Evolutionary conservation across 2,797 vertebrate species (phyloP).

Genomic region (Natrix natrix): DNA sequence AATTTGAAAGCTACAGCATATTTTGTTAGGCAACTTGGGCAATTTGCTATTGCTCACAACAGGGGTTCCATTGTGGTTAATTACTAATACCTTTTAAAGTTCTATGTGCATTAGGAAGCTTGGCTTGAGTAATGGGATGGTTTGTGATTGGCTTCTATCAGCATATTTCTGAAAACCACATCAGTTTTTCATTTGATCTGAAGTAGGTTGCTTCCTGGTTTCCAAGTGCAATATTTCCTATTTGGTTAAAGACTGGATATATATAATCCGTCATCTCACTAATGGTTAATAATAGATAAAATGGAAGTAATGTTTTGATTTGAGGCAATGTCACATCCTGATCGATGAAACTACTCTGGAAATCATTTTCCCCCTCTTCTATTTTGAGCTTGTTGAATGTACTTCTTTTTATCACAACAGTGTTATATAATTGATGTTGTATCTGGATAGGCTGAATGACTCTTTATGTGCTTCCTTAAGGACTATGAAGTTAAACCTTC

Average conservation of each 20-base stretch:
- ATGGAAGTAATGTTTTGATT: neutral
- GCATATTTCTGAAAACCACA: neutral
- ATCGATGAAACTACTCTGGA: neutral
- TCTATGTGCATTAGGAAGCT: neutral
- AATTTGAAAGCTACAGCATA: neutral
- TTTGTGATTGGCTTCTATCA: neutral
- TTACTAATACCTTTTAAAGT: neutral
- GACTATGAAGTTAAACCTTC: neutral
- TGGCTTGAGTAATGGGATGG: neutral
- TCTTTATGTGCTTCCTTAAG: neutral
- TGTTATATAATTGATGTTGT: neutral
- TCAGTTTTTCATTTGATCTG: slow-evolving; percentile 10
- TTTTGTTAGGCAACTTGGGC: neutral
- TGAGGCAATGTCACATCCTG: neutral
- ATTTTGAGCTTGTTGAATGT: neutral
- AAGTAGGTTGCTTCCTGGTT: slow-evolving; percentile 9
- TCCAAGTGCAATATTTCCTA: neutral
- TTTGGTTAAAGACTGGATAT: neutral
- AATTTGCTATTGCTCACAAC: neutral
- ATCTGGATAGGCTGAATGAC: neutral
- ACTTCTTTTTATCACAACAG: neutral
- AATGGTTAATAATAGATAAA: slow-evolving; percentile 18
- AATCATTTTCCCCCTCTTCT: neutral
- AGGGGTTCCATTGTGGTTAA: neutral
- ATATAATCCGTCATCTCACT: slow-evolving; percentile 5